Conservation (phyloP, 2,113 vertebrate species). For the Salvelinus alpinus region DNA sequence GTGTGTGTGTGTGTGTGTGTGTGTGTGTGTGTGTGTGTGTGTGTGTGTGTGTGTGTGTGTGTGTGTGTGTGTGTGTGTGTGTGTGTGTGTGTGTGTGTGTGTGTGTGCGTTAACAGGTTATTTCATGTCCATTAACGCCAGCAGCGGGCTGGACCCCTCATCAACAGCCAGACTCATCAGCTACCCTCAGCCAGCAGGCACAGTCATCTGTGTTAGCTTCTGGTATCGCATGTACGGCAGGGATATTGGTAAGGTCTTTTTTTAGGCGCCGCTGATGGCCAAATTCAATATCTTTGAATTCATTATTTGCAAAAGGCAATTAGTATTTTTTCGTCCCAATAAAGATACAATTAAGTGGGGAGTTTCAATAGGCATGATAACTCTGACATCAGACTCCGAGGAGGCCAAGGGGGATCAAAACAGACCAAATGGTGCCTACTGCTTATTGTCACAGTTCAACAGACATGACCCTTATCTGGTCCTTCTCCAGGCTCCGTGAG, state of each 20-base stretch:
- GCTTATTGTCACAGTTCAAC: not conserved
- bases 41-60: no score
- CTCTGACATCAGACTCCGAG: no score
- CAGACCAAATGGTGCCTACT: not conserved
- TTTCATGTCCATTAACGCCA: slow-evolving; percentile 58
- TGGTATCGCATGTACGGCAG: slow-evolving; percentile 74
- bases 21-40: no score
- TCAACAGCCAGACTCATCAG: slow-evolving; percentile 68
- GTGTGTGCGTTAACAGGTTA: slow-evolving; percentile 43
- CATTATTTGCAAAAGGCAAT: no score
- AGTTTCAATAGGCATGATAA: no score
- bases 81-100: no score
- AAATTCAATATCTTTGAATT: not conserved
- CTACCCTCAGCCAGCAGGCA: slow-evolving; percentile 52
- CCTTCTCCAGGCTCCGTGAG: slow-evolving; percentile 63
- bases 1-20: no score
- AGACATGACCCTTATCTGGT: not conserved
- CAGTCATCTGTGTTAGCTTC: slow-evolving; percentile 71
- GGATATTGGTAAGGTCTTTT: slow-evolving; percentile 62
- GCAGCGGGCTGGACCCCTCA: not conserved
- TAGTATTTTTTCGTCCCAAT: no score
- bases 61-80: no score
- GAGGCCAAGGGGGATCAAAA: no score
- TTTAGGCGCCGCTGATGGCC: not conserved
- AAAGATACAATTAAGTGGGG: no score